These are phyloP conservation scores for Epinephelus fuscoguttatus DNA, from an alignment of 2,113 vertebrate genomes.

Conservation along the genomic window DNA sequence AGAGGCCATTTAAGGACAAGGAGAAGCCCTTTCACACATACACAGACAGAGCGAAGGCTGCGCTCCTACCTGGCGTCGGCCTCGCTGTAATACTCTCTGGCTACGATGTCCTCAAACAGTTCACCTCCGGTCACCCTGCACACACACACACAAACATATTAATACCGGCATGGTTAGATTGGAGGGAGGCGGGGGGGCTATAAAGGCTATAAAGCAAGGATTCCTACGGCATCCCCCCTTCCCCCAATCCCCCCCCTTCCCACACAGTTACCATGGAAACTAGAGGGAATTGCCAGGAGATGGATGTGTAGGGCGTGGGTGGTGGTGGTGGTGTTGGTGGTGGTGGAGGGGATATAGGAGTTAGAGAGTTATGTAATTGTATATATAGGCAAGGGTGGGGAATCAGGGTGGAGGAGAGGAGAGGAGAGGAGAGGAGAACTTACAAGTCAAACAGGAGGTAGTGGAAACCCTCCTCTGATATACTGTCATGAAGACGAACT, in stretches of 20 bases:
- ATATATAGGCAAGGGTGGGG: slow-evolving; percentile 21
- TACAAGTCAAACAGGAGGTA: slow-evolving; percentile 82
- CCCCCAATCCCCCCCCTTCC: slow-evolving; percentile 20
- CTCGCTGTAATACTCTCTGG: slow-evolving; percentile 87
- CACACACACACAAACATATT: slow-evolving; percentile 45
- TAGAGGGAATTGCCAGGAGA: slow-evolving; percentile 67
- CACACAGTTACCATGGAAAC: slow-evolving; percentile 78
- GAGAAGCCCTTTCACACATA: slow-evolving; percentile 34
- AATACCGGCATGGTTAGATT: neutral
- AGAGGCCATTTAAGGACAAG: slow-evolving; percentile 27
- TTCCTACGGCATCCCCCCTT: neutral
- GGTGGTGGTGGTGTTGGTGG: slow-evolving; percentile 32
- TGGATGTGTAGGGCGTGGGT: slow-evolving; percentile 63
- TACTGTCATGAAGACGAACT: slow-evolving; percentile 82
- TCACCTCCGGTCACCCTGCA: slow-evolving; percentile 86
- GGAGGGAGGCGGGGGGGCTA: neutral
- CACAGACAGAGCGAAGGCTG: neutral
- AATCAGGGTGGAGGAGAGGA: neutral
- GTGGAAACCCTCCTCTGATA: slow-evolving; percentile 83
- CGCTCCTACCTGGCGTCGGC: slow-evolving; percentile 84
- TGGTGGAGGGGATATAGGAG: slow-evolving; percentile 59
- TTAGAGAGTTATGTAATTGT: slow-evolving; percentile 64
- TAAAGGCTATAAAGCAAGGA: slow-evolving; percentile 13
- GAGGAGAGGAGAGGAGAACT: slow-evolving; percentile 36
- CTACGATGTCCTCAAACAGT: slow-evolving; percentile 87